Evolutionary conservation across 2,113 vertebrate genomes (phyloP).

Genomic region (Pyrgilauda ruficollis): DNA sequence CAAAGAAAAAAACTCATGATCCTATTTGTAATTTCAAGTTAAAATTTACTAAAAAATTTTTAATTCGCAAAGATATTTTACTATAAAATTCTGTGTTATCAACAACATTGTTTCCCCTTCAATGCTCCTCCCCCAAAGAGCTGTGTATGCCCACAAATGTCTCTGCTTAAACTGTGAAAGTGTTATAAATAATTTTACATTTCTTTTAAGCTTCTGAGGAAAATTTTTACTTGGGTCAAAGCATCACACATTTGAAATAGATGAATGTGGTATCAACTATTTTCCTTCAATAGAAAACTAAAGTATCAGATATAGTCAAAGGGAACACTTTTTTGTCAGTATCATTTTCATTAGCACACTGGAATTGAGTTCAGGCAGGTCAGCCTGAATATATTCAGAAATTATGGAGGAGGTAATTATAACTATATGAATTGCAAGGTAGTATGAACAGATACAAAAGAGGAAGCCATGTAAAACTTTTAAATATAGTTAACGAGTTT

Average conservation of each 20-base stretch:
- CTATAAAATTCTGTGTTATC: not conserved
- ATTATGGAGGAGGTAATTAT: not conserved
- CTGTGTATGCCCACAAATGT: not conserved
- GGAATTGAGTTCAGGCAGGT: not conserved
- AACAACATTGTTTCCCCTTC: not conserved
- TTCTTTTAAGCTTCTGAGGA: not conserved
- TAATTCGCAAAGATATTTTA: not conserved
- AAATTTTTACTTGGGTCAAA: not conserved
- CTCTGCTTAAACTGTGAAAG: not conserved
- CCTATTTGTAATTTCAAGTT: not conserved
- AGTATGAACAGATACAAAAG: not conserved
- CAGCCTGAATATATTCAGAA: not conserved
- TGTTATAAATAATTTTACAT: not conserved
- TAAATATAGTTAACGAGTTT: not conserved
- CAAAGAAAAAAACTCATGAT: not conserved
- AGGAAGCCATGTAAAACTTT: not conserved
- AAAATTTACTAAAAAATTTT: not conserved
- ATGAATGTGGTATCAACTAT: not conserved
- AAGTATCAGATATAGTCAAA: not conserved
- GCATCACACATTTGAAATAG: not conserved
- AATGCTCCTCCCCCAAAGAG: accelerated
- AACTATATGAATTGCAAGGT: not conserved
- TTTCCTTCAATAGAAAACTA: not conserved
- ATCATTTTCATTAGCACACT: not conserved
- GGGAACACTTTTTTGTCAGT: not conserved